These are phyloP conservation scores for Solea senegalensis DNA, from an alignment of 2,113 vertebrate species.

Conservation along the genomic window DNA sequence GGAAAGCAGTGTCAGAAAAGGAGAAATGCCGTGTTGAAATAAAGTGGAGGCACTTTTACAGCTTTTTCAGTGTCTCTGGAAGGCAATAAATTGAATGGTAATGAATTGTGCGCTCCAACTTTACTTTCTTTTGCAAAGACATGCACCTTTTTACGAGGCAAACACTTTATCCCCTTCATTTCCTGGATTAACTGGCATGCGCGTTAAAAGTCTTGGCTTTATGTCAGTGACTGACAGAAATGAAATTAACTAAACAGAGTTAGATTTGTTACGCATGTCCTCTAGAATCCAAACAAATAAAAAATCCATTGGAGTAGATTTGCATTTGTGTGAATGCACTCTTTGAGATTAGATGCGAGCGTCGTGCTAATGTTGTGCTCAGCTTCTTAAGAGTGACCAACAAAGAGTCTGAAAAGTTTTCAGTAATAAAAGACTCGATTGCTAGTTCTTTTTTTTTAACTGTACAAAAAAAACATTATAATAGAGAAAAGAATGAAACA, in stretches of 20 bases:
- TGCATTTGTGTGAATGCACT: conserved; percentile 62
- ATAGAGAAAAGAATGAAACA: too few relatives aligned
- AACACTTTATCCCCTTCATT: conserved; percentile 57
- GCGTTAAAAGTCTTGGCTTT: conserved; percentile 57
- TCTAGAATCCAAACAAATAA: conserved; percentile 61
- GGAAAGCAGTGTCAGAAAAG: too few relatives aligned
- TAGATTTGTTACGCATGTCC: conserved; percentile 58
- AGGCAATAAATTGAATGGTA: conserved; percentile 39
- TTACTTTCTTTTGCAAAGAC: conserved; percentile 57
- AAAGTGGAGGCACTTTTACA: background rate
- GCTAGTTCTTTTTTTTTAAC: background rate
- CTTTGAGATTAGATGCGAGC: conserved; percentile 53
- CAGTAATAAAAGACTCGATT: background rate
- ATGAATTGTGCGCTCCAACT: conserved; percentile 56
- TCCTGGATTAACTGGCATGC: conserved; percentile 63
- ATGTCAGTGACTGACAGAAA: conserved; percentile 65
- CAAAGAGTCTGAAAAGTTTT: background rate
- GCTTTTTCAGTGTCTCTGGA: conserved; percentile 28
- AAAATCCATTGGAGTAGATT: conserved; percentile 41
- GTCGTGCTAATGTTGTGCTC: conserved; percentile 10
- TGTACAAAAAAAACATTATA: background rate
- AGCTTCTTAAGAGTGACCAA: background rate
- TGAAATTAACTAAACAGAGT: conserved; percentile 66
- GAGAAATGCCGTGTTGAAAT: background rate
- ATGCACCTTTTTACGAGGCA: conserved; percentile 58